Evolutionary conservation across 2,797 vertebrate species (phyloP).

Genomic region (Mormyrops boulengeri): DNA sequence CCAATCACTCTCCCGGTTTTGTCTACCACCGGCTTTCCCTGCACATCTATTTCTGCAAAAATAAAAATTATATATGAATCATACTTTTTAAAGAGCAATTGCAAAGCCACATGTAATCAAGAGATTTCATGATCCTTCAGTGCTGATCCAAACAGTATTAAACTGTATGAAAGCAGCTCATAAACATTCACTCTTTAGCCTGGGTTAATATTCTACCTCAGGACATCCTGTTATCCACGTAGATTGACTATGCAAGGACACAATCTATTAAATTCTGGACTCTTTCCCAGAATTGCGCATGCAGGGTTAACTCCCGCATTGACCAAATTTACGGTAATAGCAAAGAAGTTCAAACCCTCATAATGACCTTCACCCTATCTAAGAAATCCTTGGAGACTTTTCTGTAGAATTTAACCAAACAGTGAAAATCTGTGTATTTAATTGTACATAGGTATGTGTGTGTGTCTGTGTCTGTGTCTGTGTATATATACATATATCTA

Average conservation of each 20-base stretch:
- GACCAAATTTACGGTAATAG: background rate
- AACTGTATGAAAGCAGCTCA: background rate
- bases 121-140: background rate
- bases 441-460: background rate
- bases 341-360: background rate
- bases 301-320: background rate
- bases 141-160: background rate
- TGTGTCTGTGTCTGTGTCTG: background rate
- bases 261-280: background rate
- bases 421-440: background rate
- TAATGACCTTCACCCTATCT: background rate
- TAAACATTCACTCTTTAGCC: background rate
- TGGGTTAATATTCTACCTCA: conserved; percentile 20
- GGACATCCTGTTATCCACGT: background rate
- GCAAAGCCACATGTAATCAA: background rate
- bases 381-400: background rate
- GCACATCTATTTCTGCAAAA: background rate
- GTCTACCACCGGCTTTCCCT: background rate
- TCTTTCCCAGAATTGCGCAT: background rate
- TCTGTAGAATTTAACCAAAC: background rate
- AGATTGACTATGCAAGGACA: background rate
- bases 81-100: background rate
- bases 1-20: background rate
- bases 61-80: background rate
- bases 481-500: background rate